Conservation (phyloP, 2,113 vertebrate genomes). For the Ailurus styani region DNA sequence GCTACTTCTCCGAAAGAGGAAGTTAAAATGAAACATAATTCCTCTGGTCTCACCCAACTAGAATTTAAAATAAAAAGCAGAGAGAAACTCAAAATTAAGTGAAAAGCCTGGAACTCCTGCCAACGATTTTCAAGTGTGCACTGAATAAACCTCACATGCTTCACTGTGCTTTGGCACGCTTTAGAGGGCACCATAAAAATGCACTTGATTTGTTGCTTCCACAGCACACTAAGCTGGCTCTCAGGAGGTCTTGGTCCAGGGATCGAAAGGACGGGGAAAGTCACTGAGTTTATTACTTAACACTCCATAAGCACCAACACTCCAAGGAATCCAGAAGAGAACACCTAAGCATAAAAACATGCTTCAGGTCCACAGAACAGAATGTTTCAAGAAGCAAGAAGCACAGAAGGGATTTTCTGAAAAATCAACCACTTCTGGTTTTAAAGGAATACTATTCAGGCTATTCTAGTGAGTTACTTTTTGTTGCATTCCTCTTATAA, state of each 20-base stretch:
- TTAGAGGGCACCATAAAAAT: background rate
- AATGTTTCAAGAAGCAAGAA: background rate
- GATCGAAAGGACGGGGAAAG: background rate
- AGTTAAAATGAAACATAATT: constrained; percentile 44
- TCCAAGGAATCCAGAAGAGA: background rate
- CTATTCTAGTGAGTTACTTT: background rate
- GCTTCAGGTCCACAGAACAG: background rate
- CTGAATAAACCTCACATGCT: background rate
- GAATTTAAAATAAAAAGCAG: constrained; percentile 50
- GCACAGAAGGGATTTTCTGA: background rate
- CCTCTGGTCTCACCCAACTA: constrained; percentile 18
- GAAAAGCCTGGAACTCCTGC: constrained; percentile 22
- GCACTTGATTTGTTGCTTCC: background rate
- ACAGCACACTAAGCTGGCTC: background rate
- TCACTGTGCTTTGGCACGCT: background rate
- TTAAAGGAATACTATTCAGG: background rate
- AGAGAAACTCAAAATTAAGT: constrained; percentile 30
- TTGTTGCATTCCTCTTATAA: background rate
- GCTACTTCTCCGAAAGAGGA: constrained; percentile 35
- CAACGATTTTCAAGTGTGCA: constrained; percentile 42
- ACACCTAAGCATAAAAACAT: background rate
- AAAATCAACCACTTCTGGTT: background rate
- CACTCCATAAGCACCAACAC: background rate
- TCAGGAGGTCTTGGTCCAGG: background rate
- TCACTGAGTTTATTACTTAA: background rate